These are phyloP conservation scores for Sebastes steindachneri DNA, from an alignment of 2,797 vertebrate genomes.

Conservation along the genomic window DNA sequence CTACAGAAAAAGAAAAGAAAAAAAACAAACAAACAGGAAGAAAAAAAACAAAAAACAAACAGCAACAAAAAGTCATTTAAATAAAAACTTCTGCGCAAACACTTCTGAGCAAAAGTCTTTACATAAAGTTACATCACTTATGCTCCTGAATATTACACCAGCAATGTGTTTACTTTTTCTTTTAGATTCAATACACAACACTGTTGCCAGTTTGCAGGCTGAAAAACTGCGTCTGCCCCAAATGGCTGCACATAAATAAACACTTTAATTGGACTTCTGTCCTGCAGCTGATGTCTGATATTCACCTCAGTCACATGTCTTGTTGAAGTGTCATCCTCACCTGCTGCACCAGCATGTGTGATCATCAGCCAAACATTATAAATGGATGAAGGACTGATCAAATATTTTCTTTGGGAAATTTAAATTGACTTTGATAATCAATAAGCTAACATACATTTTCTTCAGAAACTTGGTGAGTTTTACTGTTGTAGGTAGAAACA, in stretches of 20 bases:
- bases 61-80: too few species aligned
- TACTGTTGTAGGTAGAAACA: rapidly evolving
- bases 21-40: too few species aligned
- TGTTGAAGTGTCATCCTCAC: background rate
- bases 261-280: background rate
- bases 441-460: background rate
- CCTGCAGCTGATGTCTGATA: background rate
- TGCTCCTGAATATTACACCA: too few species aligned
- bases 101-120: background rate
- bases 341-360: background rate
- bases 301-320: background rate
- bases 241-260: background rate
- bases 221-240: background rate
- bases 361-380: background rate
- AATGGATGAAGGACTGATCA: background rate
- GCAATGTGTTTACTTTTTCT: background rate
- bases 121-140: background rate
- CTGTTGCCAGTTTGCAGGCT: background rate
- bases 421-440: background rate
- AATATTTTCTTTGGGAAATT: background rate
- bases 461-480: too few species aligned
- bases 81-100: too few species aligned
- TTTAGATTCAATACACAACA: background rate
- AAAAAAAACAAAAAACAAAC: too few species aligned
- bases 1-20: too few species aligned